Percentiles rank a stretch among this genome's conserved stretches.
Conservation (phyloP, 2,113 vertebrate genomes). For the Stomatorhinus ivindoensis region DNA sequence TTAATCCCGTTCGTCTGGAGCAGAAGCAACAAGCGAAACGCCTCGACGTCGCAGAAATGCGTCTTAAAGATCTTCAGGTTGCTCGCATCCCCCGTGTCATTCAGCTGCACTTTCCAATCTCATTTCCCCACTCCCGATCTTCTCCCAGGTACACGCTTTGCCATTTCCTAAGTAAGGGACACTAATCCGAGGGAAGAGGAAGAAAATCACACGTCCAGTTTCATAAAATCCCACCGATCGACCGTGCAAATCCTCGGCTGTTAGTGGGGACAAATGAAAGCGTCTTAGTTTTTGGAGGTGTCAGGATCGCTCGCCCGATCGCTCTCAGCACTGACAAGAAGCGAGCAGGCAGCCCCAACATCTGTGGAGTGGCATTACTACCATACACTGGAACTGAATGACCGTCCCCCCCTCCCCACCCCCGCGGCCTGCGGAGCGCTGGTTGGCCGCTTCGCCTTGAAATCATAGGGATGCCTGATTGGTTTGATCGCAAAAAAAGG, state of each 20-base stretch:
- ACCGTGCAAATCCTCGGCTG: conserved; percentile 13
- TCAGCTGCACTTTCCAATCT: conserved; percentile 62
- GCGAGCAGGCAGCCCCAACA: conserved; percentile 11
- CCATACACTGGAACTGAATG: not conserved
- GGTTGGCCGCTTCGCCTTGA: conserved; percentile 6
- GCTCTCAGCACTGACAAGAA: conserved; percentile 13
- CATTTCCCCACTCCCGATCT: conserved; percentile 61
- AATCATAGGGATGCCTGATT: conserved; percentile 8
- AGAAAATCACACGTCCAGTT: conserved; percentile 23
- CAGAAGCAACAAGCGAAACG: not conserved
- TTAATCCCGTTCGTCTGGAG: conserved; percentile 14
- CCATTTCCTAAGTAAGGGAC: conserved; percentile 55
- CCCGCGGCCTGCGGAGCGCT: not conserved
- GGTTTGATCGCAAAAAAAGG: conserved; percentile 11
- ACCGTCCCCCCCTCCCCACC: not conserved
- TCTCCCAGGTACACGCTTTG: conserved; percentile 59
- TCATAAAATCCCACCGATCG: conserved; percentile 25
- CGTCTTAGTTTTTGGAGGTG: not conserved
- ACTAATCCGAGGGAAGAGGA: conserved; percentile 51
- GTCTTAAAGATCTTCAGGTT: conserved; percentile 54
- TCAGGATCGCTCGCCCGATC: not conserved
- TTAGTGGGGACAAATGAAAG: not conserved
- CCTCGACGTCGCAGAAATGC: conserved; percentile 37
- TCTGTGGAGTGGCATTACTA: conserved; percentile 12
- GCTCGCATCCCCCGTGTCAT: conserved; percentile 71